Conservation (phyloP, 1,140 invertebrate genomes). For the Lucilia sericata region DNA sequence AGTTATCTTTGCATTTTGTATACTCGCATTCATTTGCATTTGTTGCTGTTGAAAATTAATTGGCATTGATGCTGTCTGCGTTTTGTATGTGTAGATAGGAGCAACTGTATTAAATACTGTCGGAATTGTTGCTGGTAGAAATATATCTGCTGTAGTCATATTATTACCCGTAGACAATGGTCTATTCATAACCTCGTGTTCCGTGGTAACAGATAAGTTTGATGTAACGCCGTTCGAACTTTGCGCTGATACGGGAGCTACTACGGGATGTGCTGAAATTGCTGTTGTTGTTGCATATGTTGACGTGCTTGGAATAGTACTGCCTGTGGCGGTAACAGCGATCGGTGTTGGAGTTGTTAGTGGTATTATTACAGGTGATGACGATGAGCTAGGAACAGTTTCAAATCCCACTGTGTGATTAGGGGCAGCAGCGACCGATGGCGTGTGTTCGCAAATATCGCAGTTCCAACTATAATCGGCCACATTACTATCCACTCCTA, state of each 20-base stretch:
- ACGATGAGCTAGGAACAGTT: too few relatives aligned
- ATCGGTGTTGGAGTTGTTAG: neutral
- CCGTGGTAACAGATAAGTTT: too few relatives aligned
- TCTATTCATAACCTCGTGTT: neutral
- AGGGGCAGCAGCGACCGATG: neutral
- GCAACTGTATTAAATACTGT: neutral
- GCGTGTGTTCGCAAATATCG: neutral
- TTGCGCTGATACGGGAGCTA: too few relatives aligned
- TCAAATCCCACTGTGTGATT: too few relatives aligned
- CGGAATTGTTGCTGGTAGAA: neutral
- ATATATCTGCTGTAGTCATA: neutral
- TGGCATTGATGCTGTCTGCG: neutral
- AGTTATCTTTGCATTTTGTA: neutral
- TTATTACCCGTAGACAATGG: neutral
- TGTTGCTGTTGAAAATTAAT: neutral
- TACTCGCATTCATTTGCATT: neutral
- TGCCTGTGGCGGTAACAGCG: neutral
- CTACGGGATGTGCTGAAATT: neutral
- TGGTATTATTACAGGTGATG: too few relatives aligned
- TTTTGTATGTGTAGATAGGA: neutral
- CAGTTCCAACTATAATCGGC: too few relatives aligned
- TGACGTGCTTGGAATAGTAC: neutral
- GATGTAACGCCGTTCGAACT: too few relatives aligned
- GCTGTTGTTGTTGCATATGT: neutral
- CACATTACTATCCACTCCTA: too few relatives aligned